Percentiles rank a stretch among this genome's conserved stretches.
These are phyloP conservation scores for Drosophila lacertosa DNA, from an alignment of 1,140 invertebrate genomes.

Conservation along the genomic window DNA sequence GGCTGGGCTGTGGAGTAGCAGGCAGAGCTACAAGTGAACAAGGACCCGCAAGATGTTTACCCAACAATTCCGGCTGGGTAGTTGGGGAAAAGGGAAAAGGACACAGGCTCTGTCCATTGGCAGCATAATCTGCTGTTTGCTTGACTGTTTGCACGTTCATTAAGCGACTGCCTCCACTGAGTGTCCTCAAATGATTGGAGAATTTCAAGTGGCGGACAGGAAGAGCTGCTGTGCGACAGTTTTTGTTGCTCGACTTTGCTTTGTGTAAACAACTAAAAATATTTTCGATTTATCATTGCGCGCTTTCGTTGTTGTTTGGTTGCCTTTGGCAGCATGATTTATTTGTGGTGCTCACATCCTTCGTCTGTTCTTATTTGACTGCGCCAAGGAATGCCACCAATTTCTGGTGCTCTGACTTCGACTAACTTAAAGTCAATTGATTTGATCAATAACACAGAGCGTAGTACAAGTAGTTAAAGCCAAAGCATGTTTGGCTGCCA, in stretches of 20 bases:
- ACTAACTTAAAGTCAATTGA: constrained; percentile 22
- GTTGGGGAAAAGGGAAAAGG: constrained; percentile 30
- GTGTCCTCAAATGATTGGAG: constrained; percentile 35
- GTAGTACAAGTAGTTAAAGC: too few relatives aligned
- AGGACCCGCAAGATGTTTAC: constrained; percentile 69
- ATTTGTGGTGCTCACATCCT: constrained; percentile 50
- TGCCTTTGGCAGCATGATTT: constrained; percentile 61
- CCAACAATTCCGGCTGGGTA: constrained; percentile 45
- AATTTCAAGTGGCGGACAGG: constrained; percentile 44
- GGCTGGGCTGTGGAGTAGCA: neutral
- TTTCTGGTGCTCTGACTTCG: constrained; percentile 24
- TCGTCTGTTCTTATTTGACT: constrained; percentile 10
- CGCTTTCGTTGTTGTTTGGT: constrained; percentile 52
- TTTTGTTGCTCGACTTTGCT: constrained; percentile 49
- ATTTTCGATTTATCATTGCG: constrained; percentile 81
- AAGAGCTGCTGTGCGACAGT: constrained; percentile 41
- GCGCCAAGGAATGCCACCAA: constrained; percentile 18
- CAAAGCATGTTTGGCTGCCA: constrained; percentile 19
- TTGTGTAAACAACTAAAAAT: constrained; percentile 77
- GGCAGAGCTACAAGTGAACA: constrained; percentile 41
- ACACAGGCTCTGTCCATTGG: constrained; percentile 45
- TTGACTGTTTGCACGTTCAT: constrained; percentile 69
- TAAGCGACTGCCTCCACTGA: constrained; percentile 50
- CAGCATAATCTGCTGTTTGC: constrained; percentile 71
- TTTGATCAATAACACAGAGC: constrained; percentile 22